phyloP scores from a whole-genome alignment of 2,888 invertebrate genomes.

The Tanaodytes sp. region DNA sequence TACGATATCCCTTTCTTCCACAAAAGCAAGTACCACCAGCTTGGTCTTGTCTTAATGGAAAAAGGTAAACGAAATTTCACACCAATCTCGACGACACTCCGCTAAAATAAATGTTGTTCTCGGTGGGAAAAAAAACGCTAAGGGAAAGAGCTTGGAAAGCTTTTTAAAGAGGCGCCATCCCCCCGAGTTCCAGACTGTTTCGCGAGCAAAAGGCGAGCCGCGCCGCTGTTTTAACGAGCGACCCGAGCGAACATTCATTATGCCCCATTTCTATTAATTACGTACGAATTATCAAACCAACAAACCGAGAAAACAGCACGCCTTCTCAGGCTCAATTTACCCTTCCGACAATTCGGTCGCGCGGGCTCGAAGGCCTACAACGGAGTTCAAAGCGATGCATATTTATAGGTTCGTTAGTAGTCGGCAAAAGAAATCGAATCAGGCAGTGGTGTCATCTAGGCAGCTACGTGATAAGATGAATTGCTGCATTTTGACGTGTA shows the following conservation, averaged over 20 bases:
- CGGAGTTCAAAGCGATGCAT: constrained; percentile 62
- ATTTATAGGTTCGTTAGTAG: constrained; percentile 64
- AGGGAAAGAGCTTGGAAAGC: constrained; percentile 45
- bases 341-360: constrained; percentile 62
- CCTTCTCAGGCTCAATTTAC: constrained; percentile 44
- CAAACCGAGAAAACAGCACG: constrained; percentile 40
- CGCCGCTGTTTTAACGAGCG: constrained; percentile 19
- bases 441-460: constrained; percentile 31
- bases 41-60: constrained; percentile 63
- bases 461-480: constrained; percentile 36
- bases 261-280: constrained; percentile 47
- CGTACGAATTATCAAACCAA: constrained; percentile 48
- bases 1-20: constrained; percentile 60
- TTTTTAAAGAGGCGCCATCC: constrained; percentile 32
- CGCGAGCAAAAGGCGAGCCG: constrained; percentile 15
- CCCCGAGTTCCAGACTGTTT: constrained; percentile 6
- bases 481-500: constrained; percentile 29
- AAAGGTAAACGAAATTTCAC: constrained; percentile 67
- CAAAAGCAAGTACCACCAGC: constrained; percentile 58
- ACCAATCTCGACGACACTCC: constrained; percentile 59
- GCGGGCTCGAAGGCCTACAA: constrained; percentile 54
- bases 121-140: constrained; percentile 29
- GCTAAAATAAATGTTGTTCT: constrained; percentile 63
- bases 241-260: constrained; percentile 30
- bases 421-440: constrained; percentile 44